Conservation (phyloP, 2,113 vertebrate species). For the Rafetus swinhoei region DNA sequence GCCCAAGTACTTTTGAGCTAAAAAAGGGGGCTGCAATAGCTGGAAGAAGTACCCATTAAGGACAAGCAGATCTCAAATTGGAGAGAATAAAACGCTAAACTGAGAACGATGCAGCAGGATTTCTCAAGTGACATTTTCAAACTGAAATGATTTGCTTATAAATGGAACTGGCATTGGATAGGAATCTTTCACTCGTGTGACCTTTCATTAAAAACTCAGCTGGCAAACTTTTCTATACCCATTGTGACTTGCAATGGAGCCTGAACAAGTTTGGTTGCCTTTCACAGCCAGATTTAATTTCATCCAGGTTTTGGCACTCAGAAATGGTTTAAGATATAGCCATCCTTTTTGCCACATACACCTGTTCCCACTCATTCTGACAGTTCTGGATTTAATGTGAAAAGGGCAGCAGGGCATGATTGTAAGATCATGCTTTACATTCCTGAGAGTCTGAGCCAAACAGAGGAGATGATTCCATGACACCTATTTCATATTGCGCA, state of each 20-base stretch:
- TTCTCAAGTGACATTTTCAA: neutral
- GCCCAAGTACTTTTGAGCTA: neutral
- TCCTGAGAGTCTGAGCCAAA: slow-evolving; percentile 28
- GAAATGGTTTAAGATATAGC: slow-evolving; percentile 35
- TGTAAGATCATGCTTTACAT: slow-evolving; percentile 54
- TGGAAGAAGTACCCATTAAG: neutral
- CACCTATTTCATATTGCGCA: slow-evolving; percentile 37
- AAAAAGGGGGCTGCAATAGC: neutral
- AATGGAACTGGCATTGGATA: neutral
- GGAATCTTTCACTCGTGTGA: neutral
- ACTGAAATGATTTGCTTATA: neutral
- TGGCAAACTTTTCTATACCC: neutral
- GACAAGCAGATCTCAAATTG: neutral
- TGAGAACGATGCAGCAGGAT: neutral
- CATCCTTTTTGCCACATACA: slow-evolving; percentile 44
- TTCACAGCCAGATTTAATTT: slow-evolving; percentile 31
- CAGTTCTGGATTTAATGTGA: slow-evolving; percentile 55
- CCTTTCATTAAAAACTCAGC: neutral
- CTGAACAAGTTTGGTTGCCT: neutral
- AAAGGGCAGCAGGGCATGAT: slow-evolving; percentile 64
- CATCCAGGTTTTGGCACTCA: neutral
- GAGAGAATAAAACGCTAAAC: neutral
- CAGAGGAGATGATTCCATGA: slow-evolving; percentile 5
- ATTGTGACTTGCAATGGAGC: neutral
- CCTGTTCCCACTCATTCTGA: slow-evolving; percentile 72